Conservation (phyloP, 2,113 vertebrate species). For the Hemiprocne comata region DNA sequence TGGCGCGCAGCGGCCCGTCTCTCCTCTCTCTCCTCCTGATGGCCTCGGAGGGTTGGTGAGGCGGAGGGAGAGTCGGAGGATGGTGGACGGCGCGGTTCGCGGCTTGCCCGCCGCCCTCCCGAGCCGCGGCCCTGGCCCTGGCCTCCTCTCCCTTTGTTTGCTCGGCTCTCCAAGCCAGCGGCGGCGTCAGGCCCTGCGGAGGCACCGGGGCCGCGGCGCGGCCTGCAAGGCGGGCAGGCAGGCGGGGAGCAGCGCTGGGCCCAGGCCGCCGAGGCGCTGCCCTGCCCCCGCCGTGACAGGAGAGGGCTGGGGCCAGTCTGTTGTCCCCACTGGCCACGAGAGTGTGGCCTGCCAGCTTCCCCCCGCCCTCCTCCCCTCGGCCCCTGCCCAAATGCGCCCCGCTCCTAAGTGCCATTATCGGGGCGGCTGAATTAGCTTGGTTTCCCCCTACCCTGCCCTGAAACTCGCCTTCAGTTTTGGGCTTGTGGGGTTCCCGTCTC, state of each 20-base stretch:
- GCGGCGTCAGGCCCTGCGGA: slow-evolving; percentile 20
- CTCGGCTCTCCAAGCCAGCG: neutral
- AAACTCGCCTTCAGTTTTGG: neutral
- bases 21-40: neutral
- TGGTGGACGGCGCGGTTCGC: neutral
- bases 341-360: neutral
- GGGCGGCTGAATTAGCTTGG: neutral
- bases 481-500: neutral
- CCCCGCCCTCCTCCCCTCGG: neutral
- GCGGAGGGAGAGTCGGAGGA: neutral
- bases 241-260: neutral
- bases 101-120: neutral
- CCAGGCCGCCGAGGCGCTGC: neutral
- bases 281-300: neutral
- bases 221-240: slow-evolving; percentile 6
- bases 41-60: neutral
- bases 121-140: neutral
- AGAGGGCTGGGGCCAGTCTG: neutral
- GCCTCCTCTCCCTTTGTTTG: slow-evolving; percentile 42
- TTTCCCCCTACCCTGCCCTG: neutral
- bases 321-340: neutral
- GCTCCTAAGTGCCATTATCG: neutral
- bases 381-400: neutral
- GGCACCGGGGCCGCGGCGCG: neutral
- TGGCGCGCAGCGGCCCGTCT: neutral